These are phyloP conservation scores for Ursus arctos DNA, from an alignment of 2,113 vertebrate genomes.

Conservation along the genomic window DNA sequence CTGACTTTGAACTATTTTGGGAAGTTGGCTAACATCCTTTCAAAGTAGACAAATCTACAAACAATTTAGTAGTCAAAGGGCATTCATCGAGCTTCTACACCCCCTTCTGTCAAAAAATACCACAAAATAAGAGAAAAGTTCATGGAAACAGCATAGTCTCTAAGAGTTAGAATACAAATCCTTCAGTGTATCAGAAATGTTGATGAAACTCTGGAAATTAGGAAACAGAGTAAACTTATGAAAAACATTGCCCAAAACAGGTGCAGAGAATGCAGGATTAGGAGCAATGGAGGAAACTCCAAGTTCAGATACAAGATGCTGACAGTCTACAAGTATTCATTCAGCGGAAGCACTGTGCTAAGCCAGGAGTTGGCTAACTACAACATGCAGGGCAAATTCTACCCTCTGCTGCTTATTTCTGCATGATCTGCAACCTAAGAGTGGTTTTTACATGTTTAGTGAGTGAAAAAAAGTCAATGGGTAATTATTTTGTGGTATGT, in stretches of 20 bases:
- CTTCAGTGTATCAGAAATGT: not conserved
- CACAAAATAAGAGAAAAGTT: not conserved
- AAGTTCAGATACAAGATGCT: not conserved
- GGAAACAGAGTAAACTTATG: not conserved
- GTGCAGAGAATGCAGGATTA: not conserved
- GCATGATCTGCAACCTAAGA: not conserved
- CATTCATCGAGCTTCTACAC: not conserved
- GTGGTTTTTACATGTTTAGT: not conserved
- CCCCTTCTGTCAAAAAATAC: not conserved
- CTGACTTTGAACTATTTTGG: not conserved
- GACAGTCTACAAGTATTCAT: no score
- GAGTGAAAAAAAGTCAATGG: not conserved
- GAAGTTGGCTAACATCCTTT: not conserved
- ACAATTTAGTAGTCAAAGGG: not conserved
- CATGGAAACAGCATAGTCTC: not conserved
- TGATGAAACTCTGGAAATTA: not conserved
- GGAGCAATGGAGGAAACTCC: not conserved
- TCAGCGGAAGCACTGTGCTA: not conserved
- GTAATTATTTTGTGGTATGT: not conserved
- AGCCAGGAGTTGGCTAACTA: not conserved
- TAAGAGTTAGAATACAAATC: not conserved
- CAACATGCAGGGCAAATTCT: not conserved
- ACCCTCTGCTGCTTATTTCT: not conserved
- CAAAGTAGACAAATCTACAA: not conserved
- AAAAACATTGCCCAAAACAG: not conserved